phyloP scores from a whole-genome alignment of 2,113 vertebrate genomes.

The Heloderma charlesbogerti region DNA sequence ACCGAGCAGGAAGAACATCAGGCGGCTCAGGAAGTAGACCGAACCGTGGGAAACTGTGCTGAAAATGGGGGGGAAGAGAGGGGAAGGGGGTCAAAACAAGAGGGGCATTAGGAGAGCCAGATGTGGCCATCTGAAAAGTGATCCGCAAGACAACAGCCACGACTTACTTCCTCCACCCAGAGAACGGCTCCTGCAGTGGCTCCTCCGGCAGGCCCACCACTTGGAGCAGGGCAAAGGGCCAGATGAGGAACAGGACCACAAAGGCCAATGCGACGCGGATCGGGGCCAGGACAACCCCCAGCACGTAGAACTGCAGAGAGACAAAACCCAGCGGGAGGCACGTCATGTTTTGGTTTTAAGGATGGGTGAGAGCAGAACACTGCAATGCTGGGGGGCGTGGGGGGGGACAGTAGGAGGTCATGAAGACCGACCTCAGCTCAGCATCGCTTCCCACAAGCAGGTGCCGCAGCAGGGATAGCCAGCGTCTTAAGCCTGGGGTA shows the following conservation, averaged over 20 bases:
- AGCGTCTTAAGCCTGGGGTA: too few species aligned
- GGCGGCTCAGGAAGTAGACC: slow-evolving; percentile 80
- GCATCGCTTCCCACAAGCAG: background rate
- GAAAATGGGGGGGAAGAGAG: slow-evolving; percentile 31
- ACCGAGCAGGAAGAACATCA: slow-evolving; percentile 83
- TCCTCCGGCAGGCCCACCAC: slow-evolving; percentile 80
- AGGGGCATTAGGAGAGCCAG: background rate
- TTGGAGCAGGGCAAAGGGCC: slow-evolving; percentile 85
- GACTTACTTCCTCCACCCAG: slow-evolving; percentile 82
- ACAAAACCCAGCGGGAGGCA: background rate
- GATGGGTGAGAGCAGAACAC: background rate
- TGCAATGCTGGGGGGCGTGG: too few species aligned
- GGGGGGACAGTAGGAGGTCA: background rate
- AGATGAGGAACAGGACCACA: slow-evolving; percentile 84
- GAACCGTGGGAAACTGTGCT: slow-evolving; percentile 77
- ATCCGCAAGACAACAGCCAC: background rate
- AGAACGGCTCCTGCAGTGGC: slow-evolving; percentile 77
- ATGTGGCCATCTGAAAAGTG: accelerated
- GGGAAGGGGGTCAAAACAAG: background rate
- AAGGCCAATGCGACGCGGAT: slow-evolving; percentile 75
- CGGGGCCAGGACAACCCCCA: slow-evolving; percentile 84
- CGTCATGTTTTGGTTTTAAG: background rate
- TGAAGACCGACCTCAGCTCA: background rate
- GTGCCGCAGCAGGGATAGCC: background rate
- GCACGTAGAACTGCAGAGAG: slow-evolving; percentile 77